Percentiles rank a stretch among this genome's conserved stretches.
Evolutionary conservation across 1,140 invertebrate genomes (phyloP).

Genomic region (Diploscapter pachys): DNA sequence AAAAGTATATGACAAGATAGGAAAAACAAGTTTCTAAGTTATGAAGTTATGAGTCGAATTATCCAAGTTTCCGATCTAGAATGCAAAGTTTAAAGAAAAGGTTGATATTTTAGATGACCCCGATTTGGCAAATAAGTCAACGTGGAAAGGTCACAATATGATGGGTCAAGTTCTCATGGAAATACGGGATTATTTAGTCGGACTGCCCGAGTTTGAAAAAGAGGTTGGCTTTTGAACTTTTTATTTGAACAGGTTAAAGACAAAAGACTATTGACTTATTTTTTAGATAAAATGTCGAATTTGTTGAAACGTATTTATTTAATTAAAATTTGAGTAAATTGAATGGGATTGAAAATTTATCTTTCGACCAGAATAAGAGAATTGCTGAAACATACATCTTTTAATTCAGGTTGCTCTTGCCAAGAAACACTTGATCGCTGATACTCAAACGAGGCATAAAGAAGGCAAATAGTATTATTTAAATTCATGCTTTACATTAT

Average conservation of each 20-base stretch:
- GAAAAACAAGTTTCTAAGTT: no score
- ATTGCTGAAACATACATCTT: no score
- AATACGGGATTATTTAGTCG: not conserved
- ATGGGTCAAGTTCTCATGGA: slow-evolving; percentile 7
- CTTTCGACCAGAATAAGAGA: not conserved
- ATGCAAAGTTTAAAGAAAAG: no score
- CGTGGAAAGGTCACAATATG: slow-evolving; percentile 13
- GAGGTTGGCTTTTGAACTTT: not conserved
- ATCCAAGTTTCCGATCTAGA: no score
- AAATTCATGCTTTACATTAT: no score
- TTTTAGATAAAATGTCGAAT: not conserved
- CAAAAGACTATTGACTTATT: not conserved
- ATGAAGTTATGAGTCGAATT: no score
- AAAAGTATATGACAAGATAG: no score
- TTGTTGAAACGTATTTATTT: not conserved
- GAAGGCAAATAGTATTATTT: no score
- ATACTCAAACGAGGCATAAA: no score
- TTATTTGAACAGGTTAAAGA: not conserved
- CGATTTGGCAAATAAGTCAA: not conserved
- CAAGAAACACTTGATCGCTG: no score
- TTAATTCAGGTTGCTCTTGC: no score
- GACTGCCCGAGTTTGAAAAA: not conserved
- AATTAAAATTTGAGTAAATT: not conserved
- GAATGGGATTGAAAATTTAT: not conserved
- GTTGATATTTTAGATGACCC: not conserved